Base-by-base conservation (phyloP, 1,140 invertebrate genomes). In the Drosophila kepulauana region DNA sequence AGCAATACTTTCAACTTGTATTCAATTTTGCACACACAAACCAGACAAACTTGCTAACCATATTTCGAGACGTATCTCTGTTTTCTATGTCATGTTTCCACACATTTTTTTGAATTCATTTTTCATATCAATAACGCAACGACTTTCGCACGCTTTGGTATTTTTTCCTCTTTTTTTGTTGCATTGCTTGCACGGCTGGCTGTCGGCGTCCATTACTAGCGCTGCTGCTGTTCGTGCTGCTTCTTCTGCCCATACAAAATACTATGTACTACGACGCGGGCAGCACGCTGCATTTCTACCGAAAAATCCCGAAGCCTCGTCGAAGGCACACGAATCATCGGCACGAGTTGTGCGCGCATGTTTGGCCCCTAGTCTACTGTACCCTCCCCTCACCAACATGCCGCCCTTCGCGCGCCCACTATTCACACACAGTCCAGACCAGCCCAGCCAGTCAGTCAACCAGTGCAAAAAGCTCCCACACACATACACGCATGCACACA, bases 291-390 rank as follows among this genome's bases (percentile, higher is more conserved):
- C 77, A 79, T 76, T 79, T 79, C 58, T 67, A 72, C 77, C 35
- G 35, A 38, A 38, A 38, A 38, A 38, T 64, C 65, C 20, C 67
- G 66, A 65, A 70, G 66, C 56, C 20, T 38, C 25, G 66, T 68
- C 81, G 80, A 74, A 61, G 65, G 49, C 66, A 38, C 43, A 70
- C 66, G 72, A 75, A 58, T 56, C 59, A 51, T 57, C 59, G 76
- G 81, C 81, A 82, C 76, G 81, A 82, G 81, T 77, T 76, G 68
- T 74, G 81, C 81, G 81, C 81, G 81, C 81, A 82, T 84, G 76
- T 84, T 76, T 81, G 58, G 43, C 63, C 48, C 56, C 38, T n/a
- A 4, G 16, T 38, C 63, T 30, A n/a, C 58, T 16, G 28, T 20
- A 20, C 20, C 15, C 49, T 61, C 33, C 41, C 25, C 30, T 15